These are phyloP conservation scores for Ennomos erosarius DNA, from an alignment of 2,888 invertebrate species.

Conservation along the genomic window DNA sequence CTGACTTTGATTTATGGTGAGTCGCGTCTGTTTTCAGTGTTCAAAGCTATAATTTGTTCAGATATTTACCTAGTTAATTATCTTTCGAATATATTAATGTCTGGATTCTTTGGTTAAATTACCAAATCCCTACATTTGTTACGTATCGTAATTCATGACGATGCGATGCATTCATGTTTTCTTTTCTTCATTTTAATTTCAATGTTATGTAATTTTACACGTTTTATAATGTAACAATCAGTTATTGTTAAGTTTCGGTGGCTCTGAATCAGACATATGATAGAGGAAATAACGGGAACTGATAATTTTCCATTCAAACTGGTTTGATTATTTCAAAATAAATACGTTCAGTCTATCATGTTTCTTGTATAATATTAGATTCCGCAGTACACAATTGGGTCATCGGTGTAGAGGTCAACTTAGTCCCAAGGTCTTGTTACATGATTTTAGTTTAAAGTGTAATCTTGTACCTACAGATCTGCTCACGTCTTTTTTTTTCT, in stretches of 20 bases:
- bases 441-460: slow-evolving; percentile 11
- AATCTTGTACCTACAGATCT: slow-evolving; percentile 2
- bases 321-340: not conserved
- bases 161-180: too few species aligned
- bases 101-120: not conserved
- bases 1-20: slow-evolving; percentile 39
- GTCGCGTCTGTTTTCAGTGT: slow-evolving; percentile 21
- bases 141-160: too few species aligned
- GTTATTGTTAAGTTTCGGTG: too few species aligned
- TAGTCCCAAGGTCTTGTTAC: slow-evolving; percentile 17
- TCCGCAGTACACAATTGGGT: slow-evolving; percentile 12
- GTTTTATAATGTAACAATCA: too few species aligned
- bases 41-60: slow-evolving; percentile 22
- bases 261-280: too few species aligned
- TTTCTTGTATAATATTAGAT: not conserved
- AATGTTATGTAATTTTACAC: too few species aligned
- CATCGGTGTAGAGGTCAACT: slow-evolving; percentile 16
- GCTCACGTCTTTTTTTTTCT: slow-evolving; percentile 11
- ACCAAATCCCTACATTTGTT: not conserved
- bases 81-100: slow-evolving; percentile 11
- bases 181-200: too few species aligned
- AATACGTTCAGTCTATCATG: not conserved
- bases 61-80: slow-evolving; percentile 30
- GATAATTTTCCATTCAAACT: not conserved
- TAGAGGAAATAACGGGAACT: too few species aligned